Evolutionary conservation across 2,113 vertebrate species (phyloP).

Genomic region (Siphamia tubifer): DNA sequence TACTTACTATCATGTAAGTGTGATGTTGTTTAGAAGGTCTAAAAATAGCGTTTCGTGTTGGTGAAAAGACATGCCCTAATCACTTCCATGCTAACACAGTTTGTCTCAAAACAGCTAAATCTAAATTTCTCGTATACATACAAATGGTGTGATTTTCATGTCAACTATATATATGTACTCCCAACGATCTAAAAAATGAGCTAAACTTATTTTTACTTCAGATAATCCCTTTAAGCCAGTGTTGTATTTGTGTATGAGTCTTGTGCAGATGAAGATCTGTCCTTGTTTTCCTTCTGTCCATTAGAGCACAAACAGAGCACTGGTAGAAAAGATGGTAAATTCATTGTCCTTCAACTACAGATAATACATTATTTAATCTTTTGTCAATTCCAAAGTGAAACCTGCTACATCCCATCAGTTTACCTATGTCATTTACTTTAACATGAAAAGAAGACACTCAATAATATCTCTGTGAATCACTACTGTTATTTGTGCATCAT

Average conservation of each 20-base stretch:
- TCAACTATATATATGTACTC: too few relatives aligned
- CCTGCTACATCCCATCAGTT: slow-evolving; percentile 38
- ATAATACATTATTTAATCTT: slow-evolving; percentile 21
- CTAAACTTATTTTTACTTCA: too few relatives aligned
- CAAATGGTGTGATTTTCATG: too few relatives aligned
- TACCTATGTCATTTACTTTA: not conserved
- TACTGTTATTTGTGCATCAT: slow-evolving; percentile 26
- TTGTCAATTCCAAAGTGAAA: slow-evolving; percentile 35
- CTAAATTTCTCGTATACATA: too few relatives aligned
- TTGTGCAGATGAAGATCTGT: slow-evolving; percentile 16
- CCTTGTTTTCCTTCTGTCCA: slow-evolving; percentile 16
- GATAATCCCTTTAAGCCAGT: too few relatives aligned
- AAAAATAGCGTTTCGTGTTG: too few relatives aligned
- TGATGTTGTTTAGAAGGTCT: too few relatives aligned
- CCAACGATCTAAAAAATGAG: too few relatives aligned
- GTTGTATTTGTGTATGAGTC: slow-evolving; percentile 17
- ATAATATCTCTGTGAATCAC: slow-evolving; percentile 12
- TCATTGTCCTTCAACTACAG: slow-evolving; percentile 17
- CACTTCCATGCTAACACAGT: too few relatives aligned
- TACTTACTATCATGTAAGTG: too few relatives aligned
- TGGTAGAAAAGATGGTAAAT: slow-evolving; percentile 15
- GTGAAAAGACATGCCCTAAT: too few relatives aligned
- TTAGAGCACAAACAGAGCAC: slow-evolving; percentile 6
- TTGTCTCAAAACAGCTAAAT: too few relatives aligned
- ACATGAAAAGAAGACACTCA: slow-evolving; percentile 21